A percentile compares a stretch with the other conserved stretches of the same genome.
phyloP scores from a whole-genome alignment of 2,888 invertebrate genomes.

The Stenichneumon culpator region DNA sequence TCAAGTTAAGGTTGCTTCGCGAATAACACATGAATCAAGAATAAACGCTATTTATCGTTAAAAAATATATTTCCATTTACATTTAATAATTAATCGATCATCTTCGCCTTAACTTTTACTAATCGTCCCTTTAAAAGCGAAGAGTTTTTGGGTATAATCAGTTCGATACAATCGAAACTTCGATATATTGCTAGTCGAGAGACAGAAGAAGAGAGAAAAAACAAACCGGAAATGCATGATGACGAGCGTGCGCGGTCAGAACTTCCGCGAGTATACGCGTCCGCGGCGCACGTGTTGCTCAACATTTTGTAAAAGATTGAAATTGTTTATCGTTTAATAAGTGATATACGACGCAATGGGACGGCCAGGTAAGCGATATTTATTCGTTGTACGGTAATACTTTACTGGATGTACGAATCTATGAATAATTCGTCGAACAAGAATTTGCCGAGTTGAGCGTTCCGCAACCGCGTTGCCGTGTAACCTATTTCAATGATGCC shows the following conservation, averaged over 20 bases:
- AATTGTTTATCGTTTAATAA: constrained; percentile 40
- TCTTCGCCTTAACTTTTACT: background rate
- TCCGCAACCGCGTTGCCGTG: constrained; percentile 61
- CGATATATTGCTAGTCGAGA: constrained; percentile 24
- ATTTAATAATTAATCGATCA: background rate
- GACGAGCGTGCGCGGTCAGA: constrained; percentile 31
- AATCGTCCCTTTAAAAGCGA: background rate
- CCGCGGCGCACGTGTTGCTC: constrained; percentile 71
- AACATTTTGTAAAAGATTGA: background rate
- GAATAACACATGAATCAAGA: background rate
- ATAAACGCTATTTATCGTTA: background rate
- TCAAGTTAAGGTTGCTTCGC: background rate
- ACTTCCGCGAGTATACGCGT: constrained; percentile 73
- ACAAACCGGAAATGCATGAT: constrained; percentile 37
- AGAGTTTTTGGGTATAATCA: background rate
- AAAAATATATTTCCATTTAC: background rate
- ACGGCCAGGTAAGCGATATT: constrained; percentile 82
- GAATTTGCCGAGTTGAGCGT: background rate
- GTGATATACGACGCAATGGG: constrained; percentile 81
- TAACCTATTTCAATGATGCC: constrained; percentile 58
- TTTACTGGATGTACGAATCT: constrained; percentile 22
- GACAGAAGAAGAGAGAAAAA: too few species aligned
- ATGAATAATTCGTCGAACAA: constrained; percentile 19
- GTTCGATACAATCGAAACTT: constrained; percentile 32
- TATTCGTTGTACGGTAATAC: constrained; percentile 7